Evolutionary conservation across 2,888 invertebrate species (phyloP).

Genomic region (Heterodera filipjevi): DNA sequence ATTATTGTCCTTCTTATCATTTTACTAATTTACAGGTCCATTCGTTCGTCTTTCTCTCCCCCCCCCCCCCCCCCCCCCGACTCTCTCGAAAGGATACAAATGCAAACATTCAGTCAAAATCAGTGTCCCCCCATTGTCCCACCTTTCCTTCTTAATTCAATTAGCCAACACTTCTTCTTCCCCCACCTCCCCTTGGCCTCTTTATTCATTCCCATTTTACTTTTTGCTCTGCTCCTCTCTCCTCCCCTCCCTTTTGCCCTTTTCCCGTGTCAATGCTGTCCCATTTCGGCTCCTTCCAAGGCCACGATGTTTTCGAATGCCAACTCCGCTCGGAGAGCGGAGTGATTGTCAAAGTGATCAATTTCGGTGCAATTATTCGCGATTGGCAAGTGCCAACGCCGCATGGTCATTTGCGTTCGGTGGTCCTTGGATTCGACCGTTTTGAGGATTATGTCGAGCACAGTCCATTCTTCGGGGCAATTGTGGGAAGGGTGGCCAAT

Average conservation of each 20-base stretch:
- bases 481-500: slow-evolving; percentile 32
- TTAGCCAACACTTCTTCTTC: no score
- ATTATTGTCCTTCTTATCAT: background rate
- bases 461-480: slow-evolving; percentile 28
- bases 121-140: background rate
- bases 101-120: background rate
- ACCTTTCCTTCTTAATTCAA: background rate
- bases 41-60: background rate
- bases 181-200: background rate
- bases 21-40: background rate
- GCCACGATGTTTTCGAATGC: slow-evolving; percentile 19
- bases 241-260: background rate
- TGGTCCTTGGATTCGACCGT: slow-evolving; percentile 25
- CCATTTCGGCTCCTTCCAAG: slow-evolving; percentile 25
- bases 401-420: slow-evolving; percentile 1
- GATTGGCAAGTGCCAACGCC: slow-evolving; percentile 23
- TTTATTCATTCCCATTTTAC: no score
- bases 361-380: slow-evolving; percentile 23
- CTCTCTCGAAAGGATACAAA: no score
- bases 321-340: slow-evolving; percentile 19
- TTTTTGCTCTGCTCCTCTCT: no score
- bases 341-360: slow-evolving; percentile 21
- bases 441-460: slow-evolving; percentile 20
- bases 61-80: background rate
- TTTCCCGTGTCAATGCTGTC: background rate